phyloP scores from a whole-genome alignment of 2,797 vertebrate species.

The Sebastes oblongus region DNA sequence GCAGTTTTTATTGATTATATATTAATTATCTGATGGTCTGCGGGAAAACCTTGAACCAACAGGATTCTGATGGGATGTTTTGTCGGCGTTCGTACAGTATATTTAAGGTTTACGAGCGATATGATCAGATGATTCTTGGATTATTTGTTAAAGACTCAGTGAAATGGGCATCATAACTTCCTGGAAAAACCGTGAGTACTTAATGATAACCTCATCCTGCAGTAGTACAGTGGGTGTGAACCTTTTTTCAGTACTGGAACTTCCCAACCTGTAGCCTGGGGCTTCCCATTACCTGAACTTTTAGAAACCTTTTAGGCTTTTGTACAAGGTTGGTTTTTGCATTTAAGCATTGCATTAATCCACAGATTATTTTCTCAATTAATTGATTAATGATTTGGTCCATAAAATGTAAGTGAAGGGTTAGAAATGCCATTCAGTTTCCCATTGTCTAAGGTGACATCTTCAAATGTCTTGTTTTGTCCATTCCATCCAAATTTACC shows the following conservation, averaged over 20 bases:
- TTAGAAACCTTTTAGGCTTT: not conserved
- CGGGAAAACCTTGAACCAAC: not conserved
- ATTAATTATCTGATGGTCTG: not conserved
- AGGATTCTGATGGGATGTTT: not conserved
- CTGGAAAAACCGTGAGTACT: not conserved
- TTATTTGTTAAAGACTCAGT: not conserved
- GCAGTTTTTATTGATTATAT: not conserved
- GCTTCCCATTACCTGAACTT: not conserved
- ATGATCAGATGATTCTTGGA: not conserved
- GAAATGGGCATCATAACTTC: not conserved
- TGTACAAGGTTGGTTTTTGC: fast-evolving
- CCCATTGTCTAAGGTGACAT: no score
- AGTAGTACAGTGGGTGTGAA: not conserved
- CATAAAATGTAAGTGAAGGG: not conserved
- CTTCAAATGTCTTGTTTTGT: no score
- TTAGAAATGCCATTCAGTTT: not conserved
- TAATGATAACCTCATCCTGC: not conserved
- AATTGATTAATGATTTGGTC: no score
- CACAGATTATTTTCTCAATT: not conserved
- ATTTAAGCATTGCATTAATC: not conserved
- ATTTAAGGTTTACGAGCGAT: not conserved
- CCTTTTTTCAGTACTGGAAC: not conserved
- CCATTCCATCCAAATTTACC: no score
- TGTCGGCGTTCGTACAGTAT: not conserved
- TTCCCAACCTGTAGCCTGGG: not conserved